Evolutionary conservation across 92 coral and sea anemone species (phyloP).

Genomic region (Phymanthus crucifer): DNA sequence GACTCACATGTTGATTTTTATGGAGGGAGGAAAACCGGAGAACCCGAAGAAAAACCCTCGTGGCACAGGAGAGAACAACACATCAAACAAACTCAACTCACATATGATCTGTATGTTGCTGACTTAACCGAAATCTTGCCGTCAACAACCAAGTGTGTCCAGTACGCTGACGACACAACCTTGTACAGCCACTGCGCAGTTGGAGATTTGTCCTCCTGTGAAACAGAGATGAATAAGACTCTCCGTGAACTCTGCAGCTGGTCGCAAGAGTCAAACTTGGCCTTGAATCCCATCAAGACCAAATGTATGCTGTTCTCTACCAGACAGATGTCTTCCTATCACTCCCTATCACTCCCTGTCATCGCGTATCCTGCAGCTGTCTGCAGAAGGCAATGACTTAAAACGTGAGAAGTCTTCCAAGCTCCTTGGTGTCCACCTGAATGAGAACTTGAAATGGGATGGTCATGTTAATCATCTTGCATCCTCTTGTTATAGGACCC

Average conservation of each 20-base stretch:
- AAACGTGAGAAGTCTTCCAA: conserved; percentile 28
- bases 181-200: conserved; percentile 5
- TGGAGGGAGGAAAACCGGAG: no score
- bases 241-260: not conserved
- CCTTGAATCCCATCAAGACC: conserved; percentile 16
- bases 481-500: conserved; percentile 38
- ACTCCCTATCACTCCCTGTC: conserved; percentile 32
- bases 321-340: conserved; percentile 33
- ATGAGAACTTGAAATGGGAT: conserved; percentile 32
- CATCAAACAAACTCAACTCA: no score
- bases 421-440: conserved; percentile 33
- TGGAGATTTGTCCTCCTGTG: not conserved
- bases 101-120: not conserved
- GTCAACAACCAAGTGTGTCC: conserved; percentile 14
- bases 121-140: conserved; percentile 2
- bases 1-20: no score
- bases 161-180: conserved; percentile 23
- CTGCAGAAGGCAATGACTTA: conserved; percentile 24
- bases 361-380: conserved; percentile 16
- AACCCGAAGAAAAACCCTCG: no score
- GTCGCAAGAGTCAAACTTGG: conserved; percentile 37
- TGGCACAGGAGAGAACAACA: no score
- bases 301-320: conserved; percentile 37
- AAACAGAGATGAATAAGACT: conserved; percentile 19
- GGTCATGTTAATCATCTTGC: conserved; percentile 43